Evolutionary conservation across 2,888 invertebrate species (phyloP).

Genomic region (Adelphocoris suturalis): DNA sequence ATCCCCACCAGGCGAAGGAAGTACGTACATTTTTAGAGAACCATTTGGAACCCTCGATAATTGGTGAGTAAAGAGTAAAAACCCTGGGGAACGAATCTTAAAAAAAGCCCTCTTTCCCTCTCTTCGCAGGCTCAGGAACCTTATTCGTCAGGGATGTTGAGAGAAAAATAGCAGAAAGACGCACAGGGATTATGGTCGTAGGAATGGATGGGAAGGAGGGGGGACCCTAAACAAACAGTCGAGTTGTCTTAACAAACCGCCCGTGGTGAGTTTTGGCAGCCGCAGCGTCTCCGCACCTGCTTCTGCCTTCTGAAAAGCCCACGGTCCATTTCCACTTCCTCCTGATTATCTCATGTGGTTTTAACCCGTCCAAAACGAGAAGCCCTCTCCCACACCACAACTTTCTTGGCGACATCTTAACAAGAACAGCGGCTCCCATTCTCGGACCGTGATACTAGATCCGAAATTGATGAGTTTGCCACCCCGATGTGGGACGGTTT

Average conservation of each 20-base stretch:
- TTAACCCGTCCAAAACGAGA: conserved; percentile 33
- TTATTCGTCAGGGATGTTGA: conserved; percentile 46
- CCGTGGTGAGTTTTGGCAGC: conserved; percentile 65
- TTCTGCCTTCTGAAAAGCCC: conserved; percentile 26
- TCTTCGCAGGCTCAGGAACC: not conserved
- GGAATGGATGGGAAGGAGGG: conserved; percentile 6
- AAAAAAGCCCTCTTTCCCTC: not conserved
- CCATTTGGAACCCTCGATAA: not conserved
- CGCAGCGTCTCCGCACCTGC: conserved; percentile 60
- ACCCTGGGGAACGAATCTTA: not conserved
- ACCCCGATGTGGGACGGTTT: conserved; percentile 29
- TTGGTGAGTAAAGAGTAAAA: not conserved
- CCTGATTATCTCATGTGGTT: conserved; percentile 61
- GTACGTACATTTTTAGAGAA: not conserved
- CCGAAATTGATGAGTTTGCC: conserved; percentile 61
- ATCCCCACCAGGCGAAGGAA: not conserved
- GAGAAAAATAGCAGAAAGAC: conserved; percentile 56
- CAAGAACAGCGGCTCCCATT: conserved; percentile 61
- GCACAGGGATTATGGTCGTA: not conserved
- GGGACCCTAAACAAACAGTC: conserved; percentile 64
- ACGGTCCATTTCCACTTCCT: conserved; percentile 70
- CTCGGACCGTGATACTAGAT: conserved; percentile 53
- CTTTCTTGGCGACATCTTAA: conserved; percentile 65
- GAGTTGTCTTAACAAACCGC: conserved; percentile 67
- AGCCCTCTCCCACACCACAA: conserved; percentile 9